Evolutionary conservation across 2,113 vertebrate species (phyloP).

Genomic region (Peromyscus polionotus): DNA sequence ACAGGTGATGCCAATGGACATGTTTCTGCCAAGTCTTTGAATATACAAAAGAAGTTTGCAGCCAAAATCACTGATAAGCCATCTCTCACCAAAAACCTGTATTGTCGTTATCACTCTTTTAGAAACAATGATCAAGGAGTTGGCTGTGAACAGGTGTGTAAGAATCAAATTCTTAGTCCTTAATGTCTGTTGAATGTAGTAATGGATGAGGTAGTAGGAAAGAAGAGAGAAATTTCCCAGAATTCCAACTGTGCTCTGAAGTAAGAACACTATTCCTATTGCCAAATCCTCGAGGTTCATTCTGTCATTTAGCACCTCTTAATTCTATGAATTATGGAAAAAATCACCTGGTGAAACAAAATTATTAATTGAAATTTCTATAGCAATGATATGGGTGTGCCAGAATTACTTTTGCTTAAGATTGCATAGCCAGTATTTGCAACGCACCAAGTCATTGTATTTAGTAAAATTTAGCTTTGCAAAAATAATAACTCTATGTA

Average conservation of each 20-base stretch:
- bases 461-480: background rate
- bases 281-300: background rate
- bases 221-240: background rate
- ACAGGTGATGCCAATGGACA: background rate
- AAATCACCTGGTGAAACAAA: background rate
- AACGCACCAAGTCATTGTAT: background rate
- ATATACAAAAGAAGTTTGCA: background rate
- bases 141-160: background rate
- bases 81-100: background rate
- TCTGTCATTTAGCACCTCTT: background rate
- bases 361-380: background rate
- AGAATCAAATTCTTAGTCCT: background rate
- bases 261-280: background rate
- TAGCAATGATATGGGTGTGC: background rate
- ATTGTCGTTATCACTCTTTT: background rate
- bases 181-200: accelerated
- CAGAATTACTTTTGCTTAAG: background rate
- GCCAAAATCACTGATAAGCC: background rate
- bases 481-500: background rate
- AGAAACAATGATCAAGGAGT: background rate
- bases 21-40: background rate
- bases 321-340: background rate
- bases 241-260: background rate
- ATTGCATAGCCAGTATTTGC: background rate
- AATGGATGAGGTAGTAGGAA: background rate